Evolutionary conservation across 2,113 vertebrate genomes (phyloP), one percentile per base, ranked within the genome.

Genomic region (Albula glossodonta): DNA sequence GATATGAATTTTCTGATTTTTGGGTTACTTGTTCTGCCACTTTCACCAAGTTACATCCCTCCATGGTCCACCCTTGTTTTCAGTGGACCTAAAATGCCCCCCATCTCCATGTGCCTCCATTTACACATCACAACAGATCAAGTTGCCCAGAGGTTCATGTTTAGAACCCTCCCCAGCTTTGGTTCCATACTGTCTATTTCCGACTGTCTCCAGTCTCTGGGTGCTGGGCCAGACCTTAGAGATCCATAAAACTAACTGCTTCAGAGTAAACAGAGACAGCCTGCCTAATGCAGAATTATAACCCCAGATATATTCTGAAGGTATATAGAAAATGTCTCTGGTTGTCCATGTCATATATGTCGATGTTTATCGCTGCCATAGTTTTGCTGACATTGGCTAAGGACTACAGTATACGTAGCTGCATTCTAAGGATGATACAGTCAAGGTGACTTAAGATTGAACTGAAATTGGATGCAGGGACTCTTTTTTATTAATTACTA

Each of bases 141-240:
- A 79, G 83, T 91, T 91, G 9, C 88, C 77, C 74, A 52, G 84
- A 57, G 79, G 51, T 87, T 91, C 85, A 77, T 86, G 85, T 90
- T 90, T 86, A 89, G 87, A 50, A 89, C 11, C 56, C 80, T 53
- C 86, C 82, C 86, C 88, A 78, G 80, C 84, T 83, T 86, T 86
- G 78, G 77, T 86, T 87, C 70, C 63, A 90, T 85, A 48, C 60
- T 84, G 80, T 22, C 86, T 78, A 84, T 1, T 87, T 91, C 66
- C 83, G 87, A 82, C 85, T 82, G 80, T 86, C 60, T 82, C 80
- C 85, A 70, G 80, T 82, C 50, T 82, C 80, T 80, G 57, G 60
- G 60, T 56, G 25, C 8, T 6, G 48, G 78, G 74, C 17, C 48
- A 53, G 9, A 12, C 22, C 52, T 52, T 51, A 25, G 9, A 53